phyloP scores from a whole-genome alignment of 2,888 invertebrate genomes.

The Stomorhina lunata region DNA sequence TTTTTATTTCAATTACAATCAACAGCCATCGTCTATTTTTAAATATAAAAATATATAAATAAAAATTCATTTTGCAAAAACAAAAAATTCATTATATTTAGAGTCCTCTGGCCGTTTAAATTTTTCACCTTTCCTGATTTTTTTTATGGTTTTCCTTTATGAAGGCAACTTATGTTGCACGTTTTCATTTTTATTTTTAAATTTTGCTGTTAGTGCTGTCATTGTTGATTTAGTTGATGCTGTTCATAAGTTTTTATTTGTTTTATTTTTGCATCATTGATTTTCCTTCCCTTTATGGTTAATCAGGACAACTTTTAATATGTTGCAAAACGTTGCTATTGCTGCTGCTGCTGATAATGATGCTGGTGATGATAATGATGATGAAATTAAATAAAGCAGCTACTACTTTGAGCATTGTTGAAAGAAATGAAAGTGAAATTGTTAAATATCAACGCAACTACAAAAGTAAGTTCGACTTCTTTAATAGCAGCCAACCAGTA shows the following conservation, averaged over 20 bases:
- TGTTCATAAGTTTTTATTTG: not conserved
- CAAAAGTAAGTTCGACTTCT: too few relatives aligned
- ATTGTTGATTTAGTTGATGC: too few relatives aligned
- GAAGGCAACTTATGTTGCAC: not conserved
- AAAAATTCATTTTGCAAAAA: too few relatives aligned
- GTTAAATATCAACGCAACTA: slow-evolving; percentile 21
- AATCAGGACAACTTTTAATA: slow-evolving; percentile 50
- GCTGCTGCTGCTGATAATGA: slow-evolving; percentile 6
- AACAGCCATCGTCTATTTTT: slow-evolving; percentile 45
- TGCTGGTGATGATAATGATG: slow-evolving; percentile 13
- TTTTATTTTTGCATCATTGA: not conserved
- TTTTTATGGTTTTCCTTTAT: not conserved
- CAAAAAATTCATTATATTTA: not conserved
- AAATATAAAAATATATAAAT: slow-evolving; percentile 32
- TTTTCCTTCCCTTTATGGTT: slow-evolving; percentile 42
- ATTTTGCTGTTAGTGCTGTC: too few relatives aligned
- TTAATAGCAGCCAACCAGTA: not conserved
- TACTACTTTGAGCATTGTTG: slow-evolving; percentile 40
- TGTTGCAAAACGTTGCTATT: slow-evolving; percentile 27
- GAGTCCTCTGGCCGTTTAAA: not conserved
- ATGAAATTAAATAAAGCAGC: too few relatives aligned
- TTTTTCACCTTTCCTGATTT: not conserved
- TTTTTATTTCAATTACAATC: slow-evolving; percentile 43
- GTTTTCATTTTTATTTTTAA: not conserved
- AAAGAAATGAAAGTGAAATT: slow-evolving; percentile 66